Evolutionary conservation across 1,140 invertebrate species (phyloP), one percentile per base, ranked within the genome.

Genomic region (Dendrolimus punctatus): DNA sequence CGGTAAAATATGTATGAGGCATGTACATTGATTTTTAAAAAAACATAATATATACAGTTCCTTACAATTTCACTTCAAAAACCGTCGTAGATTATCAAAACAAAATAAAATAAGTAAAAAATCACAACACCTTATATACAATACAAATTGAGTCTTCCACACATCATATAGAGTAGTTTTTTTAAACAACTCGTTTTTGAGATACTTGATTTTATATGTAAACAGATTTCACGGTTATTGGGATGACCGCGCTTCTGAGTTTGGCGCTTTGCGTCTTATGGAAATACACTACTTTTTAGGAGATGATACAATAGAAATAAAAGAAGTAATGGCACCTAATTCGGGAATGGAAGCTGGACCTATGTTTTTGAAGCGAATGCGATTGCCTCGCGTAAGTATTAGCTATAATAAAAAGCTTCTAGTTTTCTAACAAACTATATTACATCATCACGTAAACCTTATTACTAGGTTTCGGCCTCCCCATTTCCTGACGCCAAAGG

Each of bases 241-340:
- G 96, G 95, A 98, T 73, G 96, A 98, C 73, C 88, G 92, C 6
- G 88, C 91, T 4, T 91, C 89, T 39, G 89, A 92, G 67, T 91
- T 92, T 76, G 92, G 96, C 40, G 88, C 91, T 40, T 70, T 95
- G n/a, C 91, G 95, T 62, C 84, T 93, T 64, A 79, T 95, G 4
- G 91, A 94, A 65, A 85, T 96, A 5, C 90, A 91, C 76, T 98
- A 95, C 78, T 98, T 94, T 80, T 85, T 98, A 8, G 91, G 93
- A 0, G 95, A 98, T 76, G 94, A 96, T 71, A 97, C 95, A 0
- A 92, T 98, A 9, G 95, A 98, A 75, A 92, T 98, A 5, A 92
- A 94, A 60, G 96, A 95, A 86, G 90, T 91, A 3, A 87, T 93
- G 53, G 87, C 89, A 4, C 76, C 89, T 1, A 94, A 95, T 69